phyloP scores from a whole-genome alignment of 2,888 invertebrate species.

The Rhorus exstirpatorius region DNA sequence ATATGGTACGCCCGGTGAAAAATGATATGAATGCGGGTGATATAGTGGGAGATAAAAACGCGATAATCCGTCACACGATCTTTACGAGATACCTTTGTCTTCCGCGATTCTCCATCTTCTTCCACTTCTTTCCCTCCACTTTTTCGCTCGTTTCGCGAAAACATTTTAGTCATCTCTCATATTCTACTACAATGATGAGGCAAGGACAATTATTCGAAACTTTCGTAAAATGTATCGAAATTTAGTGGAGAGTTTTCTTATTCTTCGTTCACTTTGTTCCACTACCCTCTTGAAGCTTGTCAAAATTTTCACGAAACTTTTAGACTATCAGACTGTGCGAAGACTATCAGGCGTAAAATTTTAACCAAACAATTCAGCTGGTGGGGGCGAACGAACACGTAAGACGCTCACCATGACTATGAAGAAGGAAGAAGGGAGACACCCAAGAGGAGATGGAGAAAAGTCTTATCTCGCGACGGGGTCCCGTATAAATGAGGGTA shows the following conservation, averaged over 20 bases:
- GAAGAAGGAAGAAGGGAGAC: constrained; percentile 36
- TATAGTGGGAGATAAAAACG: constrained; percentile 65
- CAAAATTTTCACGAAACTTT: constrained; percentile 60
- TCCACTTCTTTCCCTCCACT: constrained; percentile 7
- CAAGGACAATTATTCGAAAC: constrained; percentile 19
- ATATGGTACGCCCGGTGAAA: constrained; percentile 63
- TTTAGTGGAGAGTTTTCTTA: constrained; percentile 38
- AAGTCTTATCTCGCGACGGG: constrained; percentile 71
- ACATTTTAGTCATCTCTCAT: constrained; percentile 41
- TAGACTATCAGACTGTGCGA: too few species aligned
- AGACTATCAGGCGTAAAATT: constrained; percentile 49
- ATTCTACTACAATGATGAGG: background rate
- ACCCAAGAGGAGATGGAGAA: constrained; percentile 41
- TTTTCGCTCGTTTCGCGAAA: constrained; percentile 53
- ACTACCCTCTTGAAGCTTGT: constrained; percentile 35
- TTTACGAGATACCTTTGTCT: constrained; percentile 62
- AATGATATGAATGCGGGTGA: constrained; percentile 64
- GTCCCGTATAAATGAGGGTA: constrained; percentile 72
- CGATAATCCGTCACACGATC: constrained; percentile 69
- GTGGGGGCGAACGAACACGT: constrained; percentile 28
- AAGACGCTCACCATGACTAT: constrained; percentile 46
- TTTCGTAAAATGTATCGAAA: constrained; percentile 63
- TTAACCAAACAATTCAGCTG: constrained; percentile 56
- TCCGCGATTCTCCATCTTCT: constrained; percentile 35
- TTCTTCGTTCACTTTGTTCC: constrained; percentile 15